Percentiles rank a stretch among this genome's conserved stretches.
Conservation (phyloP, 2,888 invertebrate genomes). For the Xiphydria camelus region DNA sequence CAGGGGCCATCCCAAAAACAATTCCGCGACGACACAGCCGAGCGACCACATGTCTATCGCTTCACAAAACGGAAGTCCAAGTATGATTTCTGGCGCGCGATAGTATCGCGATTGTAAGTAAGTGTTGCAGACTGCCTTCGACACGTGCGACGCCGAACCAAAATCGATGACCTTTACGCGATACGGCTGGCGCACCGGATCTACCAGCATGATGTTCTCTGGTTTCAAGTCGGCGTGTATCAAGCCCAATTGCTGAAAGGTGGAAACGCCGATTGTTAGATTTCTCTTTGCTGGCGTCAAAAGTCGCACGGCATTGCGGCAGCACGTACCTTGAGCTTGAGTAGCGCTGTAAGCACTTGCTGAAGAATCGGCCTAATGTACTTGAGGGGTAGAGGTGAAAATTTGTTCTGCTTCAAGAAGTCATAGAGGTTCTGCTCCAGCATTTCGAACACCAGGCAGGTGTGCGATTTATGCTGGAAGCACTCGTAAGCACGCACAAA, state of each 20-base stretch:
- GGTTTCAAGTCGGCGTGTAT: slow-evolving; percentile 99
- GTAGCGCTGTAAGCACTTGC: slow-evolving; percentile 87
- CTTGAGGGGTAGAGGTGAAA: slow-evolving; percentile 96
- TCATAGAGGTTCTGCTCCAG: slow-evolving; percentile 99
- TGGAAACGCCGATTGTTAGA: too few species aligned
- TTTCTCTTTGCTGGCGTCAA: too few species aligned
- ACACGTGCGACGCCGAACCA: slow-evolving; percentile 98
- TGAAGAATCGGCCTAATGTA: slow-evolving; percentile 98
- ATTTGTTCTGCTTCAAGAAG: slow-evolving; percentile 99
- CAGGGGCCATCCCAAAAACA: slow-evolving; percentile 98
- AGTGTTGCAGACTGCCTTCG: slow-evolving; percentile 99
- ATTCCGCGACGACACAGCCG: slow-evolving; percentile 98
- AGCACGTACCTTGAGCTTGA: slow-evolving; percentile 82
- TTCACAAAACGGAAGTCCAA: slow-evolving; percentile 98
- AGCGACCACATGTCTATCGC: slow-evolving; percentile 99
- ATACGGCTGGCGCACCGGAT: slow-evolving; percentile 97
- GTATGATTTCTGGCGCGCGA: slow-evolving; percentile 94
- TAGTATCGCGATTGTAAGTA: slow-evolving; percentile 99
- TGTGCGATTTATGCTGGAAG: slow-evolving; percentile 99
- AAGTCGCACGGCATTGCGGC: too few species aligned
- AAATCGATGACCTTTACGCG: slow-evolving; percentile 99
- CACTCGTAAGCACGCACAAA: slow-evolving; percentile 99
- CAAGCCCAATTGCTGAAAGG: slow-evolving; percentile 88
- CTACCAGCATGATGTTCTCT: slow-evolving; percentile 99
- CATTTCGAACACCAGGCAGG: slow-evolving; percentile 99